Base-by-base conservation (phyloP, 2,797 vertebrate species). In the Sitta carolinensis region DNA sequence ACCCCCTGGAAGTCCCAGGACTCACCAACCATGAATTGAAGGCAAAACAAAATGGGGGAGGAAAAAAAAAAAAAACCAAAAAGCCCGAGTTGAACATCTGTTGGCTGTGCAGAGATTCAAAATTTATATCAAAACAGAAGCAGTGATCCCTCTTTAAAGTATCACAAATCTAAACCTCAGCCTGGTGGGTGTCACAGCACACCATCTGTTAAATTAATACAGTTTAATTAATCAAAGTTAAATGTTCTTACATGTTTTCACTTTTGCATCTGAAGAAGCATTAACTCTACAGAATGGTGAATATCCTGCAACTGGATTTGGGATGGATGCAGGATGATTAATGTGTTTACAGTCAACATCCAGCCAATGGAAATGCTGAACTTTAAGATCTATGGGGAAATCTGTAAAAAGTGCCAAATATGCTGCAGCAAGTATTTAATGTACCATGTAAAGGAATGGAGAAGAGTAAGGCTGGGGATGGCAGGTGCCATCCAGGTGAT, bases 201-300 rank as follows among this genome's bases (percentile, higher is more conserved):
- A 88, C 94, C 94, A 97, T 94, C 96, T 96, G 95, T 94, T 96
- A 93, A 95, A 95, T 88, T 95, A 96, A 94, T 96, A 94, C 76
- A 82, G 85, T 93, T 96, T 90, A 96, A 96, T 97, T 91, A 93
- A 97, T 97, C 95, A 96, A 95, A 91, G 76, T 90, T 94, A 94
- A 95, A 87, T 66, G 82, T 83, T 90, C 81, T 76, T 81, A 30
- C 59, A 16, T 66, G 75, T 90, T 92, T 89, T 59, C 73, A 38
- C 38, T 91, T 86, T 62, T 73, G 64, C 89, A 51, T 86, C 73
- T 59, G 66, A 92, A 73, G 50, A 52, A 8, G 3, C 89, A 88
- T 92, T 93, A 90, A 91, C 90, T 91, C 87, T 36, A 32, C 76
- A 69, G 82, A 83, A 66, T 11, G 43, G 75, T 30, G 15, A 87